These are phyloP conservation scores for Hemithea aestivaria DNA, from an alignment of 2,888 invertebrate genomes.

Conservation along the genomic window DNA sequence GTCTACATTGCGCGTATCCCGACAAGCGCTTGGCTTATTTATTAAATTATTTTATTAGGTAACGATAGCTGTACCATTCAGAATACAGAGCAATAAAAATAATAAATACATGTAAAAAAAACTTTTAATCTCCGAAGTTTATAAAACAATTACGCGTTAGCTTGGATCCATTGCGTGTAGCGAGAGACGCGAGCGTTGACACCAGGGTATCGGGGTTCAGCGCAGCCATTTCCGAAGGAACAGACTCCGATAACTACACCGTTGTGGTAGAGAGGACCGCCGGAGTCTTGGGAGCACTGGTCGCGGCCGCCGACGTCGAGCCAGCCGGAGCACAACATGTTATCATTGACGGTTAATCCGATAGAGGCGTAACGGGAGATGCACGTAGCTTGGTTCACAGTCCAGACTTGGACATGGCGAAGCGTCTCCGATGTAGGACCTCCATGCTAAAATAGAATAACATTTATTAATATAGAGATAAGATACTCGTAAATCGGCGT, in stretches of 20 bases:
- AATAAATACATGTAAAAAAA: too few relatives aligned
- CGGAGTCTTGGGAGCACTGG: slow-evolving; percentile 39
- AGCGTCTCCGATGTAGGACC: slow-evolving; percentile 38
- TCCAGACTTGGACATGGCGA: slow-evolving; percentile 40
- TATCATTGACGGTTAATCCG: slow-evolving; percentile 26
- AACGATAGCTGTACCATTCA: too few relatives aligned
- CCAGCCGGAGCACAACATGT: slow-evolving; percentile 39
- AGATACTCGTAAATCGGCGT: too few relatives aligned
- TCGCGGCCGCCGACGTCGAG: slow-evolving; percentile 34
- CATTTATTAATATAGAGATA: too few relatives aligned
- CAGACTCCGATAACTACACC: slow-evolving; percentile 33
- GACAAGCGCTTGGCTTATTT: too few relatives aligned
- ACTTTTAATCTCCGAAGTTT: too few relatives aligned
- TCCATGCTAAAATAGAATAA: too few relatives aligned
- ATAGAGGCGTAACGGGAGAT: slow-evolving; percentile 24
- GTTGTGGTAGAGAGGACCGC: slow-evolving; percentile 37
- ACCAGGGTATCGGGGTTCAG: slow-evolving; percentile 28
- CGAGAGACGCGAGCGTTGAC: slow-evolving; percentile 34
- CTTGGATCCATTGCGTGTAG: slow-evolving; percentile 33
- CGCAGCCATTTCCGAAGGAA: slow-evolving; percentile 36
- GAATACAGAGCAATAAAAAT: too few relatives aligned
- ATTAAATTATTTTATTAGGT: too few relatives aligned
- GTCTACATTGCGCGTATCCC: too few relatives aligned
- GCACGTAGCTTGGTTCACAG: slow-evolving; percentile 35
- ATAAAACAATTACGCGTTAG: slow-evolving; percentile 37